phyloP scores from a whole-genome alignment of 2,888 invertebrate species.

The Himalopsyche anomala region DNA sequence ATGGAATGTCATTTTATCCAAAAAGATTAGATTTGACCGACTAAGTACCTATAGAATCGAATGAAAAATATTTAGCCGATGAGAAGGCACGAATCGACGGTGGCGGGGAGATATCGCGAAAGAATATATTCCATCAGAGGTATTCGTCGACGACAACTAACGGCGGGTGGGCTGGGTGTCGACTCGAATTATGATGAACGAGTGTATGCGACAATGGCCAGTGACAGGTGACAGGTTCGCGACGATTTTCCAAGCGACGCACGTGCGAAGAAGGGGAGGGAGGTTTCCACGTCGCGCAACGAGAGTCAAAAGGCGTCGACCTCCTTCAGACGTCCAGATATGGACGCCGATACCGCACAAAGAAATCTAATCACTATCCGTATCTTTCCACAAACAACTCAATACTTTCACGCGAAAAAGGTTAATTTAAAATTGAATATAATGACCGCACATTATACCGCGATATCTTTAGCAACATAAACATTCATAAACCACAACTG shows the following conservation, averaged over 20 bases:
- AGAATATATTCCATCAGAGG: not conserved
- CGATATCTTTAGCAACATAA: not conserved
- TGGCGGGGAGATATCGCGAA: not conserved
- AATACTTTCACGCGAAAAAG: not conserved
- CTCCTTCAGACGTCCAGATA: not conserved
- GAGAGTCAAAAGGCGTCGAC: slow-evolving; percentile 32
- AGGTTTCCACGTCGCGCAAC: slow-evolving; percentile 10
- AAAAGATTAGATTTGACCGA: slow-evolving; percentile 57
- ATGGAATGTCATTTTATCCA: slow-evolving; percentile 66
- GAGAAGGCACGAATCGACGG: not conserved
- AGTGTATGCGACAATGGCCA: slow-evolving; percentile 32
- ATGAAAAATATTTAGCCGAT: not conserved
- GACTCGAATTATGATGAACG: slow-evolving; percentile 34
- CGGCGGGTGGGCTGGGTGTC: not conserved
- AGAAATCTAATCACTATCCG: not conserved
- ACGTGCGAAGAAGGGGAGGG: slow-evolving; percentile 18
- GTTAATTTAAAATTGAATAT: not conserved
- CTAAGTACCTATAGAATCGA: not conserved
- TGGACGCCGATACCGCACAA: not conserved
- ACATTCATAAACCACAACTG: not conserved
- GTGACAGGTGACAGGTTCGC: slow-evolving; percentile 35
- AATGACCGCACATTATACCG: not conserved
- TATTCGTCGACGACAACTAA: slow-evolving; percentile 17
- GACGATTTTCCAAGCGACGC: slow-evolving; percentile 27
- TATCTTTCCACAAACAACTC: not conserved